Percentiles rank a stretch among this genome's conserved stretches.
phyloP scores from a whole-genome alignment of 2,888 invertebrate species.

The Platyscelio sp. region DNA sequence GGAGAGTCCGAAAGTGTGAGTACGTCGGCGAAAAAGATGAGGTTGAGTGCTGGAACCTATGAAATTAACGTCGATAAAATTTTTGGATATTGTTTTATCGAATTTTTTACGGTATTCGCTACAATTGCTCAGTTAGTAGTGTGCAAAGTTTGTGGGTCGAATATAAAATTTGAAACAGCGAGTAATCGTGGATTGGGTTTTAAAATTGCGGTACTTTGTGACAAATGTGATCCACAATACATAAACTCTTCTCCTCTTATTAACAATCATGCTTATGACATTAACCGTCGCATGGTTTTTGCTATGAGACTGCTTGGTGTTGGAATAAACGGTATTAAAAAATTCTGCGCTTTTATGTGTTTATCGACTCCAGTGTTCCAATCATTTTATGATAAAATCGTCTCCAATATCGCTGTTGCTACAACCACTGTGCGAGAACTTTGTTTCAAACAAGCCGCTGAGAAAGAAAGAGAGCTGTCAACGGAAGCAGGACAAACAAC shows the following conservation, averaged over 20 bases:
- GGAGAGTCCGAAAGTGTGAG: not conserved
- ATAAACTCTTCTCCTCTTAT: slow-evolving; percentile 10
- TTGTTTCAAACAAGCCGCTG: slow-evolving; percentile 20
- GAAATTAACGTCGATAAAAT: not conserved
- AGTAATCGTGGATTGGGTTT: not conserved
- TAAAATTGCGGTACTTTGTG: not conserved
- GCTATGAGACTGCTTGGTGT: slow-evolving; percentile 31
- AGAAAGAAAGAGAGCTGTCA: slow-evolving; percentile 24
- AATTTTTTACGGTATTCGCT: not conserved
- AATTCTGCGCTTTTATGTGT: slow-evolving; percentile 43
- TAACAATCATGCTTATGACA: slow-evolving; percentile 37
- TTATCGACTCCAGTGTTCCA: slow-evolving; percentile 15
- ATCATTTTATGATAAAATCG: slow-evolving; percentile 20
- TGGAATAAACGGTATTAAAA: slow-evolving; percentile 21
- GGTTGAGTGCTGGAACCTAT: not conserved
- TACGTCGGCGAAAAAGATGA: slow-evolving; percentile 17
- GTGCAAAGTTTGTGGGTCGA: not conserved
- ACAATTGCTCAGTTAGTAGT: not conserved
- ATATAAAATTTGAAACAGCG: not conserved
- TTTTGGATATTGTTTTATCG: not conserved
- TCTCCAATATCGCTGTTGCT: slow-evolving; percentile 1
- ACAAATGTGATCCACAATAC: not conserved
- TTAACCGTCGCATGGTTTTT: slow-evolving; percentile 34
- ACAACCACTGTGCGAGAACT: not conserved
- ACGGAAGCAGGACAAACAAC: not conserved